A percentile compares a stretch with the other conserved stretches of the same genome.
Conservation (phyloP, 1,140 invertebrate species). For the Leptonema lineaticorne region DNA sequence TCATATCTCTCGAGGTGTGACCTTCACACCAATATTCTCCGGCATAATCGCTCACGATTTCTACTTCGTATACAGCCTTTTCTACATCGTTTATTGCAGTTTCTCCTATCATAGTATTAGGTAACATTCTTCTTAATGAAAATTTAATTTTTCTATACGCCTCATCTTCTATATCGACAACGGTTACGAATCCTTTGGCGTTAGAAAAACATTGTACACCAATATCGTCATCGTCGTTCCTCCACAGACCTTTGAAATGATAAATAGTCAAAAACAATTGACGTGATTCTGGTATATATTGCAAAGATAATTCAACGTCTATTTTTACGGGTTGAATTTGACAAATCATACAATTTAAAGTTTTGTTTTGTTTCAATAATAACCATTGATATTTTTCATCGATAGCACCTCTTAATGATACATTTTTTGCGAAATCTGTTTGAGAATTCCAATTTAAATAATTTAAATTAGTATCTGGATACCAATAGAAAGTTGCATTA, state of each 20-base stretch:
- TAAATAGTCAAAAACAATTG: constrained; percentile 44
- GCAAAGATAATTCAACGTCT: constrained; percentile 42
- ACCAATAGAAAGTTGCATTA: constrained; percentile 25
- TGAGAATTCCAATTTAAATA: constrained; percentile 38
- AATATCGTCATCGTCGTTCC: constrained; percentile 31
- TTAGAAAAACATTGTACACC: constrained; percentile 48
- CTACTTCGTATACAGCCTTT: constrained; percentile 45
- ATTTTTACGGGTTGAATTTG: constrained; percentile 1
- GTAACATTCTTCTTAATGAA: constrained; percentile 17
- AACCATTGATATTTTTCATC: constrained; percentile 33
- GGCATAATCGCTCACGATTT: constrained; percentile 44
- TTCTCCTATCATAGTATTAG: constrained; percentile 29
- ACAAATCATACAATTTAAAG: constrained; percentile 36
- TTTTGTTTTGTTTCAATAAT: constrained; percentile 21
- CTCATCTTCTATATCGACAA: constrained; percentile 40
- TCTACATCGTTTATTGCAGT: constrained; percentile 20
- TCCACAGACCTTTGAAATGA: constrained; percentile 44
- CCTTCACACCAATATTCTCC: constrained; percentile 55
- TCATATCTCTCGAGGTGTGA: constrained; percentile 42
- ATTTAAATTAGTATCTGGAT: constrained; percentile 30
- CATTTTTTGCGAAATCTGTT: constrained; percentile 16
- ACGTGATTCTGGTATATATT: constrained; percentile 31
- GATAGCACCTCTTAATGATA: constrained; percentile 25
- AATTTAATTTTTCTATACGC: constrained; percentile 29
- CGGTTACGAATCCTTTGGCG: constrained; percentile 40